Evolutionary conservation across 1,140 invertebrate species (phyloP), one percentile per base, ranked within the genome.

Genomic region (Saccostrea echinata): DNA sequence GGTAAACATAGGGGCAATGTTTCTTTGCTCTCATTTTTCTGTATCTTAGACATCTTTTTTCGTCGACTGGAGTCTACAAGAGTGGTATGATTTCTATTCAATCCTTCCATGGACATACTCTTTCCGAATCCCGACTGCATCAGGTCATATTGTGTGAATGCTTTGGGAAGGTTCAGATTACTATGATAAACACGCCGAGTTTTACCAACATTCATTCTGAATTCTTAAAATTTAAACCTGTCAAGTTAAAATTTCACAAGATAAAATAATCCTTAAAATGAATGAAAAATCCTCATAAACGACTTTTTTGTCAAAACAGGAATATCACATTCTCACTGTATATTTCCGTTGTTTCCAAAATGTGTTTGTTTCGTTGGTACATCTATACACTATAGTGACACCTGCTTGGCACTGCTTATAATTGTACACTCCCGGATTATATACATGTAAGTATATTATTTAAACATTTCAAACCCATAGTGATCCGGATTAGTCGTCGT

Each of bases 141-240:
- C 13, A 89, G 81, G 76, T 89, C 88, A 81, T 87, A 87, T 33
- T 89, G 88, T n/a, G 88, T 89, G 0, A 87, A 57, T 2, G 88
- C 84, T 43, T 84, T 71, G 0, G 88, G 84, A 35, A 89, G 71
- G 68, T 83, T 89, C 18, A 89, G 35, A 61, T 87, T 89, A 71
- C 88, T 89, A 57, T 89, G 86, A 24, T 89, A 89, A 68, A 84
- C 35, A 6, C 85, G 82, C 18, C 52, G 35, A 18, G 81, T 24
- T 83, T 83, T 83, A 83, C 43, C 52, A 9, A 51, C 52, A 51
- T 51, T 83, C 81, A 53, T 52, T 83, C 13, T 53, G 43, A 51
- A 52, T 83, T 83, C 8, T 53, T 51, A 51, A 4, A 52, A 52
- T 51, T 83, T 83, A n/a, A 52, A 24, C 33, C 43, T 83, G 13